Conservation (phyloP, 2,888 invertebrate species). For the Augochlorella aurata region DNA sequence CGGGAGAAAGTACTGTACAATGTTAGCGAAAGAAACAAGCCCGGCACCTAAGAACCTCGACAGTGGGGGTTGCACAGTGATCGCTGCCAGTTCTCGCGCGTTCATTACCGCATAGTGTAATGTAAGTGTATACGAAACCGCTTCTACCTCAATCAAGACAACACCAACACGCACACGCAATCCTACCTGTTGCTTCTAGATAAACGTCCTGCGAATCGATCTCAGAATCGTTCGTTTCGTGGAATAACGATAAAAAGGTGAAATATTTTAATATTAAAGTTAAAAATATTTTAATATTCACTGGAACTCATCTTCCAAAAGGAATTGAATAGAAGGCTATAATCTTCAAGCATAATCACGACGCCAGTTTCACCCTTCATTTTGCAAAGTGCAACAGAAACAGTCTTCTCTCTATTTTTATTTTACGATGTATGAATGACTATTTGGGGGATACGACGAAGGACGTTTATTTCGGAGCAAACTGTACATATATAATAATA, state of each 20-base stretch:
- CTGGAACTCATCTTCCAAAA: not conserved
- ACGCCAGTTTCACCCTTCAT: no score
- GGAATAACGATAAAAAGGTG: not conserved
- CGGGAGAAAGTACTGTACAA: no score
- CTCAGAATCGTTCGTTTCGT: not conserved
- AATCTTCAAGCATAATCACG: no score
- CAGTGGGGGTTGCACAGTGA: not conserved
- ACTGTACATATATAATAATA: constrained; percentile 13
- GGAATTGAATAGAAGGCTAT: not conserved
- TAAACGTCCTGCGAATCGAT: not conserved
- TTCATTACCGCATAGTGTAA: constrained; percentile 40
- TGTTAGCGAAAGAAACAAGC: no score
- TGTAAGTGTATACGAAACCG: constrained; percentile 74
- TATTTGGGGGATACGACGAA: not conserved
- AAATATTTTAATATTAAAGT: not conserved
- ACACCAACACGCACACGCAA: constrained; percentile 23
- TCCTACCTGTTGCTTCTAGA: not conserved
- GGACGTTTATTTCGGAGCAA: not conserved
- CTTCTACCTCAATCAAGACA: constrained; percentile 74
- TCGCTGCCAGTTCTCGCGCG: constrained; percentile 34
- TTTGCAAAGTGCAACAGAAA: not conserved
- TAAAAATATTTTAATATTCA: not conserved
- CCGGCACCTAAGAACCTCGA: not conserved
- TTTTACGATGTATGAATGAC: not conserved
- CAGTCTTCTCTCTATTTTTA: no score